A percentile compares a stretch with the other conserved stretches of the same genome.
Conservation (phyloP, 2,888 invertebrate genomes). For the Priocnemis perturbator region DNA sequence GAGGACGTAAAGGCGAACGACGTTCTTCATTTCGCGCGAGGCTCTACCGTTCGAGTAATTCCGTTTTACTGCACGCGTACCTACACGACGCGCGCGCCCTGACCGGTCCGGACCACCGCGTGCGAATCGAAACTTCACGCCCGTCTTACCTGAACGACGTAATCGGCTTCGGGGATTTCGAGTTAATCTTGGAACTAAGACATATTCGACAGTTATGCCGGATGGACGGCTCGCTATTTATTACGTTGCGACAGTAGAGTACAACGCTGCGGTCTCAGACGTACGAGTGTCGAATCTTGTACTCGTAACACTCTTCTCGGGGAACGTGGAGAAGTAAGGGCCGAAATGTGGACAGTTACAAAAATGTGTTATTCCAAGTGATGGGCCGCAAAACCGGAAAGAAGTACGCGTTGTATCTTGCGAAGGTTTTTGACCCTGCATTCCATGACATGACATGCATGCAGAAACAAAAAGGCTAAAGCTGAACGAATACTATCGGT, state of each 20-base stretch:
- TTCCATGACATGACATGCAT: too few relatives aligned
- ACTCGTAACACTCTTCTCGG: too few relatives aligned
- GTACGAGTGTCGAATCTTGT: too few relatives aligned
- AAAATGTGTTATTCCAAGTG: too few relatives aligned
- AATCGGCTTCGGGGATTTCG: conserved; percentile 47
- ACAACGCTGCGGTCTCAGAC: too few relatives aligned
- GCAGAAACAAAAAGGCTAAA: too few relatives aligned
- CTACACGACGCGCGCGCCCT: conserved; percentile 36
- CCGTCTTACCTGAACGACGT: conserved; percentile 34
- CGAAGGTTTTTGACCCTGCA: too few relatives aligned
- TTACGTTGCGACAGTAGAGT: not conserved
- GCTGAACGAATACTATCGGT: too few relatives aligned
- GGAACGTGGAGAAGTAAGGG: too few relatives aligned
- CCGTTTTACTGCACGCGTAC: conserved; percentile 51
- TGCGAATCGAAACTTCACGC: conserved; percentile 45
- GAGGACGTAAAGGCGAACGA: conserved; percentile 33
- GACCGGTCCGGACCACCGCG: conserved; percentile 35
- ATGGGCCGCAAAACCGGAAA: too few relatives aligned
- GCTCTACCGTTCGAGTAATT: conserved; percentile 35
- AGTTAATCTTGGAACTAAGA: conserved; percentile 25
- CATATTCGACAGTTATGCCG: conserved; percentile 9
- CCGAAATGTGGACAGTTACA: too few relatives aligned
- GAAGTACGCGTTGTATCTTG: too few relatives aligned
- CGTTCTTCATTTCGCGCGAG: conserved; percentile 8
- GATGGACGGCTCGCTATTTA: not conserved